Evolutionary conservation across 2,113 vertebrate species (phyloP).

Genomic region (Neogobius melanostomus): DNA sequence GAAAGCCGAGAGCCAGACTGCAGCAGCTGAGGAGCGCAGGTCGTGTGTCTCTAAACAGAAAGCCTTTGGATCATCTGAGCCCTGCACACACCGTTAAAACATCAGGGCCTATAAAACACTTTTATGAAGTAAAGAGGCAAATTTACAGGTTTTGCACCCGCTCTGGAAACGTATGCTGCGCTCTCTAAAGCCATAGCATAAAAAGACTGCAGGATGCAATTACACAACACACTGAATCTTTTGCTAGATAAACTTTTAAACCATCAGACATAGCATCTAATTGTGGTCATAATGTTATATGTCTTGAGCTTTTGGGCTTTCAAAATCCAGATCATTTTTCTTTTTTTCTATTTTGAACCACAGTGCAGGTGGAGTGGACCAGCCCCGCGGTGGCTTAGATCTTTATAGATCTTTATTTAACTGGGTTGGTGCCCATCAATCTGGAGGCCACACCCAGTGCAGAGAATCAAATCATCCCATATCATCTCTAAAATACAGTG

Average conservation of each 20-base stretch:
- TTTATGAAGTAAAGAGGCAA: slow-evolving; percentile 80
- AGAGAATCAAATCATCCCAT: no score
- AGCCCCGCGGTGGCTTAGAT: no score
- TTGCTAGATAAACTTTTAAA: neutral
- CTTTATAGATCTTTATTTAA: no score
- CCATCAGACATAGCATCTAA: neutral
- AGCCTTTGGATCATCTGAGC: slow-evolving; percentile 64
- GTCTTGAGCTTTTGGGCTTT: no score
- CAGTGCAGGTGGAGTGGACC: no score
- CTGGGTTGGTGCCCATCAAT: no score
- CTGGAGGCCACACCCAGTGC: no score
- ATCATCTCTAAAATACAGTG: no score
- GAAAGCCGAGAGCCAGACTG: slow-evolving; percentile 66
- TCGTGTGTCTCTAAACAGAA: slow-evolving; percentile 55
- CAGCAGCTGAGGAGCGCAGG: slow-evolving; percentile 55
- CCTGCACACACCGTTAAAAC: slow-evolving; percentile 82
- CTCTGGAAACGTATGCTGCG: slow-evolving; percentile 41
- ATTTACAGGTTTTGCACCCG: slow-evolving; percentile 60
- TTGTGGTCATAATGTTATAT: no score
- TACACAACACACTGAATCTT: neutral
- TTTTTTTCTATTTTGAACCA: no score
- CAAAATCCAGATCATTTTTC: neutral
- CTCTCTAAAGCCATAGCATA: slow-evolving; percentile 9
- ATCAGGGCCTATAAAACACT: slow-evolving; percentile 71
- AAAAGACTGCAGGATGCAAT: slow-evolving; percentile 3